These are phyloP conservation scores for Seriola rivoliana DNA, from an alignment of 2,113 vertebrate genomes.

Conservation along the genomic window DNA sequence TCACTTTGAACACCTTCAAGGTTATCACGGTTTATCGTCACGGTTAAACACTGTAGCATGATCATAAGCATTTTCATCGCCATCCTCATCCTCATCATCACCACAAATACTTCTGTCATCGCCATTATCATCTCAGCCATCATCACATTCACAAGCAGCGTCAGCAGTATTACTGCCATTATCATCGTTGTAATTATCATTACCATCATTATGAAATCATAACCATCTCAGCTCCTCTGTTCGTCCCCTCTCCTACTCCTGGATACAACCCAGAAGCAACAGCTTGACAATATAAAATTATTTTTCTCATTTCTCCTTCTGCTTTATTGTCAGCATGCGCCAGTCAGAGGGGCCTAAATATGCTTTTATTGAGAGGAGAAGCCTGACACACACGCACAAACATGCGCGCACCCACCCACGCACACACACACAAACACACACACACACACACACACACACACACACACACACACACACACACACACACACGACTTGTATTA, in stretches of 20 bases:
- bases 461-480: conserved; percentile 12
- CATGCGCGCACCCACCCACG: neutral
- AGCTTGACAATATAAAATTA: neutral
- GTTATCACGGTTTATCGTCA: neutral
- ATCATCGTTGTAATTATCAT: conserved; percentile 27
- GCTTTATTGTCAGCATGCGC: conserved; percentile 11
- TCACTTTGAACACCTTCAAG: conserved; percentile 1
- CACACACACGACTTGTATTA: neutral
- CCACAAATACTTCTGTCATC: neutral
- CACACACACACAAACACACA: neutral
- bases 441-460: conserved; percentile 12
- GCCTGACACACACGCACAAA: neutral
- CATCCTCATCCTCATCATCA: conserved; percentile 19
- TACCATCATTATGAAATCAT: conserved; percentile 22
- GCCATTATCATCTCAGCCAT: neutral
- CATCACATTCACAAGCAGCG: conserved; percentile 7
- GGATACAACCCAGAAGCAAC: neutral
- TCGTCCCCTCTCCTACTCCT: neutral
- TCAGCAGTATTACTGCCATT: conserved; percentile 12
- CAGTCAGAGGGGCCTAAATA: neutral
- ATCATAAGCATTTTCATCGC: conserved; percentile 21
- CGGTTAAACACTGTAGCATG: conserved; percentile 6
- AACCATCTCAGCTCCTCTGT: conserved; percentile 15
- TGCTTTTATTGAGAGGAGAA: neutral
- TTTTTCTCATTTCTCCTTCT: neutral